Percentiles rank a stretch among this genome's conserved stretches.
phyloP scores from a whole-genome alignment of 2,888 invertebrate genomes.

The Mesorhabditis spiculigera region DNA sequence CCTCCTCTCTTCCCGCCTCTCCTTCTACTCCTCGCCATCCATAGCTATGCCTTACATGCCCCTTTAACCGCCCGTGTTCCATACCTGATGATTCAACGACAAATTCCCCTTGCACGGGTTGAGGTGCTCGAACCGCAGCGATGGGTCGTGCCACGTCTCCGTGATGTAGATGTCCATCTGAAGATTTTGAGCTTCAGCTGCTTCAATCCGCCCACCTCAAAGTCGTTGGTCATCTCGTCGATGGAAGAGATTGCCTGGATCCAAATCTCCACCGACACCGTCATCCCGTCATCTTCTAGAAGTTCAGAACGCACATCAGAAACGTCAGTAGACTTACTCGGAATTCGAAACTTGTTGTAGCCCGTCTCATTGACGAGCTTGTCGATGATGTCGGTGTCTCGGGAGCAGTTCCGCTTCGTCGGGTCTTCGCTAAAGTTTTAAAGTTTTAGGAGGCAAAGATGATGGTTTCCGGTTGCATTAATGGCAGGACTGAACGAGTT shows the following conservation, averaged over 20 bases:
- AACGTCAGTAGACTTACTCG: constrained; percentile 29
- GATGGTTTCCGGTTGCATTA: neutral
- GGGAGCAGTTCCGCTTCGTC: constrained; percentile 40
- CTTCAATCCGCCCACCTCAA: constrained; percentile 20
- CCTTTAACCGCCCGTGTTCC: too few relatives aligned
- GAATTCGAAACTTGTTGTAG: constrained; percentile 57
- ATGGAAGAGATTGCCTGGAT: constrained; percentile 45
- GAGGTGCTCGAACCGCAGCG: constrained; percentile 36
- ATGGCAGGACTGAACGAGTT: neutral
- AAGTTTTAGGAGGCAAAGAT: neutral
- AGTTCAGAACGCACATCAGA: neutral
- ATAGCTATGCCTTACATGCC: too few relatives aligned
- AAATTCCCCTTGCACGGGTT: constrained; percentile 47
- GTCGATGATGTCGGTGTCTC: constrained; percentile 54
- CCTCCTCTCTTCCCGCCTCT: too few relatives aligned
- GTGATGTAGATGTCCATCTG: constrained; percentile 47
- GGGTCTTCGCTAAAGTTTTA: neutral
- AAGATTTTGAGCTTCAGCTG: constrained; percentile 8
- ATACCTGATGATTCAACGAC: constrained; percentile 37
- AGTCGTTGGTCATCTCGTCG: constrained; percentile 45
- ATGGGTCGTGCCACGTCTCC: constrained; percentile 44
- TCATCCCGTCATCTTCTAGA: constrained; percentile 40
- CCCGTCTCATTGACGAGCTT: constrained; percentile 54
- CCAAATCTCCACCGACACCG: constrained; percentile 41
- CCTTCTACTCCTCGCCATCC: too few relatives aligned